phyloP scores from a whole-genome alignment of 2,113 vertebrate species.

The Gracilinanus agilis region DNA sequence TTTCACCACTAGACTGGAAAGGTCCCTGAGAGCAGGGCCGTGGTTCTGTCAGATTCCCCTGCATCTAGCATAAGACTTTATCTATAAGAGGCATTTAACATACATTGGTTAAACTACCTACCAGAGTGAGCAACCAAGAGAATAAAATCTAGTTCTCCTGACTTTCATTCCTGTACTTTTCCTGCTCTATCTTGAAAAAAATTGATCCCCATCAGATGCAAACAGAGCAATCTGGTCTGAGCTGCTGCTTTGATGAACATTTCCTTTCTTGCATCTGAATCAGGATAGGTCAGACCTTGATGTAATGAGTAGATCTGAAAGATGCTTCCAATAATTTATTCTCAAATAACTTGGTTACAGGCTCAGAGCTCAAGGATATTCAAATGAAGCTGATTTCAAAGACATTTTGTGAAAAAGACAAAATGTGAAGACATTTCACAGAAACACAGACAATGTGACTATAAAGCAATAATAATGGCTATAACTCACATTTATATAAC shows the following conservation, averaged over 20 bases:
- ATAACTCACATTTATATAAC: not conserved
- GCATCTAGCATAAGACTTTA: not conserved
- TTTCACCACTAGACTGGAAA: not conserved
- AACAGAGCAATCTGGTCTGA: not conserved
- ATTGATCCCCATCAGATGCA: not conserved
- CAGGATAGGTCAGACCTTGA: not conserved
- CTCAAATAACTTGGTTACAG: not conserved
- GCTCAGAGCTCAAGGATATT: not conserved
- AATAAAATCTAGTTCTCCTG: not conserved
- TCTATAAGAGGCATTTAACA: not conserved
- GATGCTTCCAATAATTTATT: constrained; percentile 14
- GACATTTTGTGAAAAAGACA: no score
- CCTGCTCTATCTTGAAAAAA: not conserved
- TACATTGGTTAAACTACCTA: not conserved
- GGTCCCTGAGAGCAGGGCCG: not conserved
- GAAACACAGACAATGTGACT: not conserved
- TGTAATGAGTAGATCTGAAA: constrained; percentile 11
- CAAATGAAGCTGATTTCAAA: constrained; percentile 8
- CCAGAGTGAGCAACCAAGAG: not conserved
- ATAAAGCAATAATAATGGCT: not conserved
- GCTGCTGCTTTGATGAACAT: not conserved
- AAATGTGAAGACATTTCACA: not conserved
- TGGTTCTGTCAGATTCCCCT: not conserved
- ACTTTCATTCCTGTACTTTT: not conserved
- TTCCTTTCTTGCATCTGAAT: constrained; percentile 1